Percentiles rank a stretch among this genome's conserved stretches.
Evolutionary conservation across 2,113 vertebrate species (phyloP).

Genomic region (Colistium nudipinnis): DNA sequence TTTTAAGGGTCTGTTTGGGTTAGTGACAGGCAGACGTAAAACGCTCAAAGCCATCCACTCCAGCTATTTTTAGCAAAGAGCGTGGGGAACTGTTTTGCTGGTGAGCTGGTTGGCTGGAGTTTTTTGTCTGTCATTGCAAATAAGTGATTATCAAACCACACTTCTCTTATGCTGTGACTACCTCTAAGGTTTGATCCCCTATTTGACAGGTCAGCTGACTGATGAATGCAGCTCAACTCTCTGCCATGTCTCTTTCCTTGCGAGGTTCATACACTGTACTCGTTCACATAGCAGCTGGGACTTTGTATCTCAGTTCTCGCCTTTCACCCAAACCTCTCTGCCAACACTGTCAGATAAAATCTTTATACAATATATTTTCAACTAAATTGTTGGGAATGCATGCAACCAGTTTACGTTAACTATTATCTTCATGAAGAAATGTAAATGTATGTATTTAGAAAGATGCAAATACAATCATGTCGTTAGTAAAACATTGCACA

Average conservation of each 20-base stretch:
- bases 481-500: not conserved
- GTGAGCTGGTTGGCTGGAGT: not conserved
- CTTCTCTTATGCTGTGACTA: not conserved
- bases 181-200: not conserved
- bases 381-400: too few species aligned
- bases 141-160: not conserved
- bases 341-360: too few species aligned
- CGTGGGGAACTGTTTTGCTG: not conserved
- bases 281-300: not conserved
- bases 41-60: conserved; percentile 17
- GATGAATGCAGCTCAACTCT: too few species aligned
- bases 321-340: too few species aligned
- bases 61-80: conserved; percentile 54
- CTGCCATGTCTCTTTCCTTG: too few species aligned
- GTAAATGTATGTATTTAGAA: not conserved
- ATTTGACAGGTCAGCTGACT: not conserved
- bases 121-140: not conserved
- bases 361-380: too few species aligned
- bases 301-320: not conserved
- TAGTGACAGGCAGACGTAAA: conserved; percentile 47
- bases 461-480: not conserved
- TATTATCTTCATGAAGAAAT: not conserved
- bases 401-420: too few species aligned
- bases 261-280: not conserved
- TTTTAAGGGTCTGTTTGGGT: conserved; percentile 54